A percentile compares a stretch with the other conserved stretches of the same genome.
These are phyloP conservation scores for Pipa parva DNA, from an alignment of 2,113 vertebrate genomes.

Conservation along the genomic window DNA sequence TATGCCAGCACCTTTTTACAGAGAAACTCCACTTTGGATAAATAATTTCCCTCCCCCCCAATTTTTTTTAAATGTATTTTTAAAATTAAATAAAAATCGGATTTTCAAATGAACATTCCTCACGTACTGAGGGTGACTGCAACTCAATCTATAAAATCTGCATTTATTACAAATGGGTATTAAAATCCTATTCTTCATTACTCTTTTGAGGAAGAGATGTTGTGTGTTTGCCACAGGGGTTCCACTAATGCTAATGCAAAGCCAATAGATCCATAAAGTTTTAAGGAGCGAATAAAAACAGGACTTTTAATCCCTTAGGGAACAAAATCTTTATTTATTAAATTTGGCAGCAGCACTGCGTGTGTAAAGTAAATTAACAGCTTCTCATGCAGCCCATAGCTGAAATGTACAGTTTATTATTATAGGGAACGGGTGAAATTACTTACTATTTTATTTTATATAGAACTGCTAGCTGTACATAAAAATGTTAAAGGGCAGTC, in stretches of 20 bases:
- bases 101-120: too few species aligned
- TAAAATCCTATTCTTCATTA: slow-evolving; percentile 10
- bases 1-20: too few species aligned
- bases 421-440: too few species aligned
- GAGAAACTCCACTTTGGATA: too few species aligned
- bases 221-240: slow-evolving; percentile 1
- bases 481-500: too few species aligned
- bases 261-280: slow-evolving; percentile 25
- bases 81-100: too few species aligned
- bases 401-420: too few species aligned
- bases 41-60: too few species aligned
- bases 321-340: slow-evolving; percentile 16
- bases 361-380: neutral
- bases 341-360: neutral
- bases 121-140: too few species aligned
- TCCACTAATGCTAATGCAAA: slow-evolving; percentile 5
- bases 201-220: neutral
- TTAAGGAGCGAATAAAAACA: slow-evolving; percentile 16
- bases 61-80: too few species aligned
- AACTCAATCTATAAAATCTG: slow-evolving; percentile 14
- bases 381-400: neutral
- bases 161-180: neutral
- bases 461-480: too few species aligned
- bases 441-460: too few species aligned
- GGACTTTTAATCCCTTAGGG: neutral